Conservation (phyloP, 2,113 vertebrate species). For the Anarrhichthys ocellatus region DNA sequence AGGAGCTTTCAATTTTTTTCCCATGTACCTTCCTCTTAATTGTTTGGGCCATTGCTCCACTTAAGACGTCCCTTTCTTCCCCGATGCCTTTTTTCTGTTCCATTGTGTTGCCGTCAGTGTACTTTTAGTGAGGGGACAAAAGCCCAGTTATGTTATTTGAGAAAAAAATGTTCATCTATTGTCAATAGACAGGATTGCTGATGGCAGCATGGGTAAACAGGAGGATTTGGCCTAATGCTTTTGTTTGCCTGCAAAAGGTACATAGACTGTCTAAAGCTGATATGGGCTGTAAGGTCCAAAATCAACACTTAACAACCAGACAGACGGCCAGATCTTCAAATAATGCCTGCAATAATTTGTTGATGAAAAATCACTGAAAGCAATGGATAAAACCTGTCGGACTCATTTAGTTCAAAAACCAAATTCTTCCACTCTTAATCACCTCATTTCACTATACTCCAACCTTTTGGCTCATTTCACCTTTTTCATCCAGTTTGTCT, state of each 20-base stretch:
- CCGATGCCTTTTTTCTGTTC: slow-evolving; percentile 70
- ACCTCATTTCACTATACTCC: slow-evolving; percentile 12
- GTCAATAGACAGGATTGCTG: slow-evolving; percentile 82
- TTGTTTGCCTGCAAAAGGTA: slow-evolving; percentile 86
- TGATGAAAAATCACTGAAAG: slow-evolving; percentile 47
- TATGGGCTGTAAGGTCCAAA: slow-evolving; percentile 75
- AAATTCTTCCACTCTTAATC: slow-evolving; percentile 12
- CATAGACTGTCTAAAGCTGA: slow-evolving; percentile 86
- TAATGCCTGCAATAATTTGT: slow-evolving; percentile 43
- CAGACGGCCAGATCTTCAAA: slow-evolving; percentile 57
- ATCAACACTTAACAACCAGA: slow-evolving; percentile 79
- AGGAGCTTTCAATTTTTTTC: slow-evolving; percentile 71
- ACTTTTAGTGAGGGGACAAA: slow-evolving; percentile 76
- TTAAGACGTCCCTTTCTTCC: slow-evolving; percentile 78
- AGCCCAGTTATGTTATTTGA: slow-evolving; percentile 82
- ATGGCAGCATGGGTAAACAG: slow-evolving; percentile 83
- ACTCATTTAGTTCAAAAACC: slow-evolving; percentile 6
- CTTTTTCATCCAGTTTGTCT: slow-evolving; percentile 26
- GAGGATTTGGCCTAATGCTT: slow-evolving; percentile 83
- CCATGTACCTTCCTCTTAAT: slow-evolving; percentile 82
- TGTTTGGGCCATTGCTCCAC: slow-evolving; percentile 80
- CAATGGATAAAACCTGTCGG: slow-evolving; percentile 14
- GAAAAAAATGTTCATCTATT: slow-evolving; percentile 83
- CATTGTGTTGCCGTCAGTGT: slow-evolving; percentile 73
- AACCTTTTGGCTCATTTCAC: slow-evolving; percentile 23